These are phyloP conservation scores for Gymnocheta viridis DNA, from an alignment of 2,888 invertebrate genomes.

Conservation along the genomic window DNA sequence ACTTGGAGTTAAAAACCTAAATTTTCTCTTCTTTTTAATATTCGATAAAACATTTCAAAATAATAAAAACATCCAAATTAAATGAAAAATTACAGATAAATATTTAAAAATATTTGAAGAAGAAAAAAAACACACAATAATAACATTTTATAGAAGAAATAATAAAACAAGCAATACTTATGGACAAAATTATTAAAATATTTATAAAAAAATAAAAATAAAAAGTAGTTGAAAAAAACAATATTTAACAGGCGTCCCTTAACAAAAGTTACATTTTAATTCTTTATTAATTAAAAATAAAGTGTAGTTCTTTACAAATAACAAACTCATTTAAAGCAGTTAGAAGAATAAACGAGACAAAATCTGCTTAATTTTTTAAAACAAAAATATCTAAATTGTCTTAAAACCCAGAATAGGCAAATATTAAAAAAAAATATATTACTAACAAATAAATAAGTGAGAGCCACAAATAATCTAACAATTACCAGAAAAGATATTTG, in stretches of 20 bases:
- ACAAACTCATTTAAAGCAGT: neutral
- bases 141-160: constrained; percentile 58
- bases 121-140: constrained; percentile 47
- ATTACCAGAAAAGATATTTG: too few relatives aligned
- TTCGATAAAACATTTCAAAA: constrained; percentile 26
- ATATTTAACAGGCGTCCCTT: constrained; percentile 68
- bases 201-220: constrained; percentile 21
- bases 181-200: constrained; percentile 63
- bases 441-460: neutral
- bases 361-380: constrained; percentile 31
- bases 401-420: neutral
- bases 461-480: neutral
- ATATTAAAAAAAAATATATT: neutral
- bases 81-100: constrained; percentile 16
- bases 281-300: constrained; percentile 37
- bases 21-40: constrained; percentile 43
- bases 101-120: neutral
- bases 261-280: constrained; percentile 44
- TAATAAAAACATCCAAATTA: constrained; percentile 27
- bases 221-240: constrained; percentile 35
- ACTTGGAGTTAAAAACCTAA: constrained; percentile 82
- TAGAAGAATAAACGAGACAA: constrained; percentile 4
- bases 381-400: neutral
- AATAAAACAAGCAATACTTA: constrained; percentile 67
- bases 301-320: constrained; percentile 10